Conservation (phyloP, 2,888 invertebrate species). For the Dasysyrphus albostriatus region DNA sequence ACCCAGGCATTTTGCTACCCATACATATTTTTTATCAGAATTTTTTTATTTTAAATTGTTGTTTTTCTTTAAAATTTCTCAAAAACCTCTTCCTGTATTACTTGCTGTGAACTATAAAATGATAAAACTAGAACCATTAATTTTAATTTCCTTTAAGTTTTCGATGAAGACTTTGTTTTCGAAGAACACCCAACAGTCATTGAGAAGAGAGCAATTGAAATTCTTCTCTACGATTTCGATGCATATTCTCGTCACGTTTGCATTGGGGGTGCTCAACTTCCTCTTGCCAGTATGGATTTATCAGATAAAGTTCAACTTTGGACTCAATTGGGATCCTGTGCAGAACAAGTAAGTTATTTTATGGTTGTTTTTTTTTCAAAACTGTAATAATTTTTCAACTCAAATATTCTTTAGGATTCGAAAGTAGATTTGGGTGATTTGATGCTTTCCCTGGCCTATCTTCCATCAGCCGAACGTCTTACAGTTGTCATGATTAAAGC, state of each 20-base stretch:
- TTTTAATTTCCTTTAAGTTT: conserved; percentile 83
- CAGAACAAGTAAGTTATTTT: conserved; percentile 82
- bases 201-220: conserved; percentile 86
- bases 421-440: conserved; percentile 95
- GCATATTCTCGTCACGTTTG: conserved; percentile 87
- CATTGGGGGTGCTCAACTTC: conserved; percentile 86
- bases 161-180: conserved; percentile 89
- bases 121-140: not conserved
- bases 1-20: too few relatives aligned
- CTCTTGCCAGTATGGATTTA: conserved; percentile 85
- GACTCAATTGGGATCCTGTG: conserved; percentile 85
- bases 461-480: conserved; percentile 95
- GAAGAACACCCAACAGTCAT: conserved; percentile 86
- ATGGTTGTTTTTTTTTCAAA: too few relatives aligned
- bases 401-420: conserved; percentile 79
- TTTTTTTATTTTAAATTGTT: too few relatives aligned
- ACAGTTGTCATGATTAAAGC: conserved; percentile 96
- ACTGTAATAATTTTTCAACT: not conserved
- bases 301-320: conserved; percentile 86
- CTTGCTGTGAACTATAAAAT: too few relatives aligned
- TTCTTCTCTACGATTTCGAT: conserved; percentile 88
- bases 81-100: too few relatives aligned
- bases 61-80: too few relatives aligned
- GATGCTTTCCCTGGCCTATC: conserved; percentile 95
- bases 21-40: too few relatives aligned